Percentiles rank a stretch among this genome's conserved stretches.
phyloP scores from a whole-genome alignment of 2,113 vertebrate species.

The Microcebus lehilahytsara region DNA sequence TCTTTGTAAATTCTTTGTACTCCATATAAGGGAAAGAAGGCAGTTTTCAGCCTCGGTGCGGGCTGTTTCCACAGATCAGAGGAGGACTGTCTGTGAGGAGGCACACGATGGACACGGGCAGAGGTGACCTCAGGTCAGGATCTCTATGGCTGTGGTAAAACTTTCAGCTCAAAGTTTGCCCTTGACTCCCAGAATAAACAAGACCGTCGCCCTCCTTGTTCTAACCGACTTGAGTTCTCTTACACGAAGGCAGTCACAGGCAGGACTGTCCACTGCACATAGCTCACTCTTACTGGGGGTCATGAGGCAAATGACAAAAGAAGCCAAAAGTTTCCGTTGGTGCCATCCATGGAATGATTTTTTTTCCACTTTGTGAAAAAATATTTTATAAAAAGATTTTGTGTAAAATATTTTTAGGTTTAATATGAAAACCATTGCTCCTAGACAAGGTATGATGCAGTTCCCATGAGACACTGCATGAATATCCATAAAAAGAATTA shows the following conservation, averaged over 20 bases:
- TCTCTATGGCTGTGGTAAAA: background rate
- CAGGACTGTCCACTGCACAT: background rate
- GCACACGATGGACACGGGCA: background rate
- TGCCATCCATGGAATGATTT: background rate
- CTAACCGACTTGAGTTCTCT: background rate
- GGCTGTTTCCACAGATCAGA: background rate
- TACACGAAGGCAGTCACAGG: background rate
- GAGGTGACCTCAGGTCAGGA: background rate
- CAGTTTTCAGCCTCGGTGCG: background rate
- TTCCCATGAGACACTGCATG: background rate
- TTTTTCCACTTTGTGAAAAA: background rate
- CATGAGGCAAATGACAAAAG: background rate
- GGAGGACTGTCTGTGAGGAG: background rate
- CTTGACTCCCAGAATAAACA: background rate
- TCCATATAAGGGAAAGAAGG: background rate
- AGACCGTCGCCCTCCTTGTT: background rate
- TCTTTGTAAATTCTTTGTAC: conserved; percentile 42
- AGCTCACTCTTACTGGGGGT: background rate
- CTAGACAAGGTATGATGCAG: background rate
- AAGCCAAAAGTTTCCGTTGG: background rate
- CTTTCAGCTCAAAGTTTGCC: background rate
- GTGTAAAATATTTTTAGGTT: background rate
- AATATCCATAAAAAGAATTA: background rate
- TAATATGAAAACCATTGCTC: background rate
- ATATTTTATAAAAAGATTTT: background rate